Evolutionary conservation across 2,797 vertebrate species (phyloP).

Genomic region (Fundulus diaphanus): DNA sequence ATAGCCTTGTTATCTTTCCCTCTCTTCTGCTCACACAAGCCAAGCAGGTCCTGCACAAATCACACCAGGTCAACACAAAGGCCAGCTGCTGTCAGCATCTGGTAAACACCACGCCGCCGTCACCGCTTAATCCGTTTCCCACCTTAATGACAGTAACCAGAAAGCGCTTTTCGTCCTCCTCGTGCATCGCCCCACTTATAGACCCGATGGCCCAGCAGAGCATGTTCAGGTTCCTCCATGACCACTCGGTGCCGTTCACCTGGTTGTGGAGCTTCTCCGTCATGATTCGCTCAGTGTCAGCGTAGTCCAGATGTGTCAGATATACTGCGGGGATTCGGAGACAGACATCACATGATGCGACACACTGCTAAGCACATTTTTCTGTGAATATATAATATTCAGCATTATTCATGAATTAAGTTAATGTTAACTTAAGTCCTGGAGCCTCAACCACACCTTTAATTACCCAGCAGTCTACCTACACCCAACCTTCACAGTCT

Average conservation of each 20-base stretch:
- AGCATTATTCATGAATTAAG: too few species aligned
- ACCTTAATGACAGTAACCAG: slow-evolving; percentile 99
- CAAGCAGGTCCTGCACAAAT: slow-evolving; percentile 88
- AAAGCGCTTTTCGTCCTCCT: slow-evolving; percentile 97
- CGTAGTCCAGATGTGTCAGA: slow-evolving; percentile 96
- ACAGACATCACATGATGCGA: background rate
- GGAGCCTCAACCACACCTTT: too few species aligned
- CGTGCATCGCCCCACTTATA: slow-evolving; percentile 98
- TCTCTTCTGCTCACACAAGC: slow-evolving; percentile 96
- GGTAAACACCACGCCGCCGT: background rate
- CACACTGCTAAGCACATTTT: background rate
- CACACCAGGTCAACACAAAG: background rate
- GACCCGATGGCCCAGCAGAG: slow-evolving; percentile 98
- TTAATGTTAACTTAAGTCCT: too few species aligned
- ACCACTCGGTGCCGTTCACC: slow-evolving; percentile 97
- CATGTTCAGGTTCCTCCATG: slow-evolving; percentile 97
- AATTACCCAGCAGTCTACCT: too few species aligned
- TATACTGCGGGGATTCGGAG: slow-evolving; percentile 82
- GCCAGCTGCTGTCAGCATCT: background rate
- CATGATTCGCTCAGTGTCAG: slow-evolving; percentile 97
- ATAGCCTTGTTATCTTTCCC: slow-evolving; percentile 99
- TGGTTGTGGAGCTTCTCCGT: slow-evolving; percentile 98
- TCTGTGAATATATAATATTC: background rate
- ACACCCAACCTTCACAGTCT: too few species aligned
- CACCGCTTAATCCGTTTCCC: background rate